Evolutionary conservation across 2,797 vertebrate genomes (phyloP).

Genomic region (Rhynchonycteris naso): DNA sequence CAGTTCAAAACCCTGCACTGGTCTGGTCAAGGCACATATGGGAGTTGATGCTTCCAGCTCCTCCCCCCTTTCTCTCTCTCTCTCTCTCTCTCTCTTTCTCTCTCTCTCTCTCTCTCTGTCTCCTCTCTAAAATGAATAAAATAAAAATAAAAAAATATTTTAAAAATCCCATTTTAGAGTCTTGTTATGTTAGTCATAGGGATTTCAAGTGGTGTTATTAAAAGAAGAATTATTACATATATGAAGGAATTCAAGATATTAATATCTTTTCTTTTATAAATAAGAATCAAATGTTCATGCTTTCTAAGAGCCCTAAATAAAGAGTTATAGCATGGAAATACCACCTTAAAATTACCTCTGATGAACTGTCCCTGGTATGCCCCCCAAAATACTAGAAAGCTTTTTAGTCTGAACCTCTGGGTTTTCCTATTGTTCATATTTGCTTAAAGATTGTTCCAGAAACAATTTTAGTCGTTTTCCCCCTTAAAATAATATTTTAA

Average conservation of each 20-base stretch:
- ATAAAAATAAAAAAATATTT: too few species aligned
- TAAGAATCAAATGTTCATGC: not conserved
- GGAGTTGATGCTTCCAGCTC: too few species aligned
- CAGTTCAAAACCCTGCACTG: too few species aligned
- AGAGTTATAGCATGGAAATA: not conserved
- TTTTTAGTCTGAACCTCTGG: not conserved
- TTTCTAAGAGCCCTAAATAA: not conserved
- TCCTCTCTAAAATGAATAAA: too few species aligned
- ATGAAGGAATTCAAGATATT: not conserved
- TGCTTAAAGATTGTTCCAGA: not conserved
- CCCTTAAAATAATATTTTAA: not conserved
- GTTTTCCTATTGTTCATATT: not conserved
- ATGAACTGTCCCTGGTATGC: not conserved
- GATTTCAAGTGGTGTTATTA: not conserved
- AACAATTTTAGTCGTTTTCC: not conserved
- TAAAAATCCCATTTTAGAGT: not conserved
- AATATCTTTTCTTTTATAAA: not conserved
- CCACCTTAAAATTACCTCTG: not conserved
- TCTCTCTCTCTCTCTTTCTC: too few species aligned
- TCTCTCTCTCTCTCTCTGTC: too few species aligned
- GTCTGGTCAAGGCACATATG: too few species aligned
- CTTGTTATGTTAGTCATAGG: not conserved
- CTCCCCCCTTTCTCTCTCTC: too few species aligned
- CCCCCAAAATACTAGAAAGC: not conserved
- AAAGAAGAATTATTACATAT: not conserved